Base-by-base conservation (phyloP, 2,888 invertebrate genomes). In the Eupithecia inturbata region DNA sequence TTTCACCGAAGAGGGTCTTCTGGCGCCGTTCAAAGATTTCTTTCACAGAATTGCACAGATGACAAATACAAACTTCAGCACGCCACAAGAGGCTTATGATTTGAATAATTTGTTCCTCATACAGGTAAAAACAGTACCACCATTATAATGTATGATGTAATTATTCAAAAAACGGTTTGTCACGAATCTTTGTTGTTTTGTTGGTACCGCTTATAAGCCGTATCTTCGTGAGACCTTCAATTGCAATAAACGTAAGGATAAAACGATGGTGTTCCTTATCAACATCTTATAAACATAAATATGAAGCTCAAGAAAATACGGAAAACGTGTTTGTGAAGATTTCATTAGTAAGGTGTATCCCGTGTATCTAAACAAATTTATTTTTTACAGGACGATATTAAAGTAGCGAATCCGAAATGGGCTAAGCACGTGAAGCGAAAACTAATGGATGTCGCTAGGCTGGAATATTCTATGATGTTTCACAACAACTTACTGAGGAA, bases 391-490 rank as follows among this genome's bases (percentile, higher is more conserved):
- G 90, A 91, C 45, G 93, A 95, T 66, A 92, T 95, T 71, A 95
- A 95, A 87, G 90, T 95, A 74, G 85, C 92, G 1, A 93, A 95
- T 82, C 95, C 95, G 10, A 90, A 92, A 82, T 95, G 95, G 95
- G 93, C 95, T 3, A 90, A 91, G 77, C 92, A 93, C 63, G 93
- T 95, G 2, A 88, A 95, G 71, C 94, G 95, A 85, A 91, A 91
- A 88, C 86, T 96, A n/a, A 89, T 90, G 86, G 93, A 95, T 49
- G 88, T 94, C 7, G 95, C 95, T 0, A 85, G 92, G 74, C 78
- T 95, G 75, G 95, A 95, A 78, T 95, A 95, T 77, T 92, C 95
- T 12, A 93, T 95, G 87, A 94, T 95, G 89, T 95, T 93, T 80
- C 94, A 94, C 76, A 95, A 93, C 78, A 92, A 89, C 68, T 83